Evolutionary conservation across 2,888 invertebrate genomes (phyloP), one percentile per base, ranked within the genome.

Genomic region (Dyspetes luteomarginatus): DNA sequence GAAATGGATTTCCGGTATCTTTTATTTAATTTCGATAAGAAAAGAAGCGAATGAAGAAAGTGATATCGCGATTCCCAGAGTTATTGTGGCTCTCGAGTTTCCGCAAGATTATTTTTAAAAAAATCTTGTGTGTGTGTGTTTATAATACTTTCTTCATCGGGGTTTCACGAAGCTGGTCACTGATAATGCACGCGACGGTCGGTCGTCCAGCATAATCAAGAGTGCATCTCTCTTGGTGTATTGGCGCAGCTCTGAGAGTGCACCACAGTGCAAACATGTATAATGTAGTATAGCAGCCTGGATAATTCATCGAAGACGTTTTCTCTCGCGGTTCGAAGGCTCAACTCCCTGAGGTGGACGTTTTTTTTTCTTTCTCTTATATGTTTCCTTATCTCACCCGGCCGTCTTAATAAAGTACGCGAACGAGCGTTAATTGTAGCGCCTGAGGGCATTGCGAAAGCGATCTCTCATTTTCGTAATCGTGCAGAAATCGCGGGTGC

Each of bases 391-490:
- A 86, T 86, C 85, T 85, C 73, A 36, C 67, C 22, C 43, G 56
- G 74, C 67, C 62, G 72, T 68, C 74, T 86, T 81, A 84, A 86
- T 85, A 84, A 84, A 84, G 77, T 83, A 75, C 68, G 73, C 48
- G 82, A 82, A 80, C 83, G 81, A 80, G 84, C 84, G 83, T 84
- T 86, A 87, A 87, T 87, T 87, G 78, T 82, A 81, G 64, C 81
- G 83, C 81, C 77, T 52, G 74, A 71, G 72, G 84, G 79, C 82
- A 77, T 85, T 84, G 81, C 85, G 84, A 86, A 85, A 87, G 80
- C 82, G 81, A 86, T 84, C 83, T 81, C 82, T 78, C 84, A 85
- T 85, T 86, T 84, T 86, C 82, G 85, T 84, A 83, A 85, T 86
- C 69, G 69, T 7, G n/a, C 43, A 22, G 48, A 64, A 48, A 78